A percentile compares a stretch with the other conserved stretches of the same genome.
phyloP scores from a whole-genome alignment of 2,888 invertebrate genomes.

The Troides aeacus region DNA sequence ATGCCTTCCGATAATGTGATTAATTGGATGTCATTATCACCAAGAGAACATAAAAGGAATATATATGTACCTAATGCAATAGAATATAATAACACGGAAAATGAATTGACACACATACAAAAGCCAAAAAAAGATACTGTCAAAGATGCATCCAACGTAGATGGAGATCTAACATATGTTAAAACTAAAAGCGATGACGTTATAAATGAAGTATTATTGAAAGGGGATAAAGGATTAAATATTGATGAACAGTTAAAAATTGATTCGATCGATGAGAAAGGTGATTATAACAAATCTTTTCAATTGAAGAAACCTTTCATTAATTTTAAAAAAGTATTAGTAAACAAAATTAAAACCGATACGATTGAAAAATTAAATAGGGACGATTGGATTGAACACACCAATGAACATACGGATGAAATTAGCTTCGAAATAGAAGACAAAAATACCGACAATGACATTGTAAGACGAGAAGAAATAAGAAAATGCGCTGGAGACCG shows the following conservation, averaged over 20 bases:
- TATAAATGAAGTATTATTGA: slow-evolving; percentile 9
- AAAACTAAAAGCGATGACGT: slow-evolving; percentile 19
- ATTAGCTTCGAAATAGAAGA: slow-evolving; percentile 12
- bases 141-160: neutral
- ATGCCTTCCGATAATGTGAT: slow-evolving; percentile 38
- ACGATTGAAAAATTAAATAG: slow-evolving; percentile 44
- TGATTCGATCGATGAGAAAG: slow-evolving; percentile 28
- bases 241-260: slow-evolving; percentile 28
- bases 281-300: slow-evolving; percentile 31
- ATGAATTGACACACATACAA: slow-evolving; percentile 13
- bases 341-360: slow-evolving; percentile 33
- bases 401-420: slow-evolving; percentile 36
- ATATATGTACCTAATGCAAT: slow-evolving; percentile 34
- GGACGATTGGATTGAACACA: slow-evolving; percentile 44
- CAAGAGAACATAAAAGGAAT: slow-evolving; percentile 51
- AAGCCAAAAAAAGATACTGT: neutral
- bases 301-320: slow-evolving; percentile 37
- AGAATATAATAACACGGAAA: slow-evolving; percentile 28
- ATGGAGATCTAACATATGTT: slow-evolving; percentile 2
- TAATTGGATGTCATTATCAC: slow-evolving; percentile 57
- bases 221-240: neutral
- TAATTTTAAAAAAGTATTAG: slow-evolving; percentile 29
- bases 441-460: slow-evolving; percentile 37
- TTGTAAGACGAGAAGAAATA: slow-evolving; percentile 32
- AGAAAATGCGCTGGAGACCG: slow-evolving; percentile 35